Evolutionary conservation across 2,888 invertebrate species (phyloP).

Genomic region (Anoplius nigerrimus): DNA sequence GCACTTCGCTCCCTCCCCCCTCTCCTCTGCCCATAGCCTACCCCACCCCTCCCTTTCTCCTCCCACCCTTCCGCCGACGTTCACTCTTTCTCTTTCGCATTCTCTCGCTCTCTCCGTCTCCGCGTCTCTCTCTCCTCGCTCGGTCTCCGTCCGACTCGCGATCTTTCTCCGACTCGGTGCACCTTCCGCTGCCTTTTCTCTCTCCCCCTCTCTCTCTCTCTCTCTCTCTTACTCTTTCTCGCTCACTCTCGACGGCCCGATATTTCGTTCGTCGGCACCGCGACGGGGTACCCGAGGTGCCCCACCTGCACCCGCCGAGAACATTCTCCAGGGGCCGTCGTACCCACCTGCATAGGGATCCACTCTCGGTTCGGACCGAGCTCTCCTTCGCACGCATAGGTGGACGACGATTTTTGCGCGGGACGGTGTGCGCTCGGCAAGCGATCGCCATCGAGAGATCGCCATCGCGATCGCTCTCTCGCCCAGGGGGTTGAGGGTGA

Average conservation of each 20-base stretch:
- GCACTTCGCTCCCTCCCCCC: background rate
- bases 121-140: background rate
- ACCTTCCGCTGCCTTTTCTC: constrained; percentile 4
- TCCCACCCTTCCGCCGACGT: background rate
- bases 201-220: constrained; percentile 11
- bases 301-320: constrained; percentile 39
- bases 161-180: constrained; percentile 3
- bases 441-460: constrained; percentile 16
- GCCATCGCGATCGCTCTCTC: background rate
- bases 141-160: constrained; percentile 10
- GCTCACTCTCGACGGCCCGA: constrained; percentile 13
- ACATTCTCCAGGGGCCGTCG: constrained; percentile 55
- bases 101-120: constrained; percentile 2
- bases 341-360: constrained; percentile 53
- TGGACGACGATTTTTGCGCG: constrained; percentile 48
- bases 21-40: background rate
- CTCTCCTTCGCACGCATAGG: constrained; percentile 51
- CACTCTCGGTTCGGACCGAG: constrained; percentile 35
- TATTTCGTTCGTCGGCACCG: constrained; percentile 40
- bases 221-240: constrained; percentile 7
- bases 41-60: constrained; percentile 5
- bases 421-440: constrained; percentile 14
- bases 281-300: constrained; percentile 28
- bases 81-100: constrained; percentile 1
- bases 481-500: background rate